Evolutionary conservation across 1,140 invertebrate species (phyloP).

Genomic region (Drosophila sucinea): DNA sequence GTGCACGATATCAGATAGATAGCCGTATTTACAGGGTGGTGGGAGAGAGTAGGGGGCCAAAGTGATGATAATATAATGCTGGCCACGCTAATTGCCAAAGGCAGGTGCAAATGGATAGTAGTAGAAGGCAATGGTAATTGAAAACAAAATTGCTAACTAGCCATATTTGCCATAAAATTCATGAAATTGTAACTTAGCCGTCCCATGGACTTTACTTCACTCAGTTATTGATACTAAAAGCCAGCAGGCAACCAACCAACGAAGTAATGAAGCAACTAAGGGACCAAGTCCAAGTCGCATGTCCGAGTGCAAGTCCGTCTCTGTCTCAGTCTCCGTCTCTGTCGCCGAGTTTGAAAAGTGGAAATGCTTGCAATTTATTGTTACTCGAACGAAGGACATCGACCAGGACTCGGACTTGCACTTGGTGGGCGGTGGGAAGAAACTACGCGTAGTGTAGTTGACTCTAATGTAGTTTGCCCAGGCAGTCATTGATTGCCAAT

Average conservation of each 20-base stretch:
- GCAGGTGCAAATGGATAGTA: neutral
- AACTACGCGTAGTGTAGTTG: slow-evolving; percentile 32
- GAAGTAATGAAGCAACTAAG: slow-evolving; percentile 1
- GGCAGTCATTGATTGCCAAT: slow-evolving; percentile 65
- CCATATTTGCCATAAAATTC: slow-evolving; percentile 7
- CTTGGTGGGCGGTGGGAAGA: neutral
- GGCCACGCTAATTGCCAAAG: slow-evolving; percentile 5
- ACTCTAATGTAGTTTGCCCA: slow-evolving; percentile 20
- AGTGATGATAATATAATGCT: neutral
- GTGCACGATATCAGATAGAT: slow-evolving; percentile 54
- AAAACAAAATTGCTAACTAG: neutral
- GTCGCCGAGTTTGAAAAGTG: slow-evolving; percentile 28
- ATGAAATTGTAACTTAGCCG: slow-evolving; percentile 22
- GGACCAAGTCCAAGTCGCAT: slow-evolving; percentile 1
- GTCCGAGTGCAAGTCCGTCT: slow-evolving; percentile 12
- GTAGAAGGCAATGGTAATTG: slow-evolving; percentile 3
- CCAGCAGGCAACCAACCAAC: slow-evolving; percentile 30
- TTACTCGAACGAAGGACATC: slow-evolving; percentile 32
- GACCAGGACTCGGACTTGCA: neutral
- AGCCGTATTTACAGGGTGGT: no score
- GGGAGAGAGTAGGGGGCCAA: neutral
- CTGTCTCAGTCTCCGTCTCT: no score
- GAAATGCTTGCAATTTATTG: slow-evolving; percentile 64
- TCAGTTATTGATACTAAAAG: slow-evolving; percentile 59
- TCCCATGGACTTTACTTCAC: neutral